Evolutionary conservation across 1,140 invertebrate genomes (phyloP), one percentile per base, ranked within the genome.

Genomic region (Spodoptera litura): DNA sequence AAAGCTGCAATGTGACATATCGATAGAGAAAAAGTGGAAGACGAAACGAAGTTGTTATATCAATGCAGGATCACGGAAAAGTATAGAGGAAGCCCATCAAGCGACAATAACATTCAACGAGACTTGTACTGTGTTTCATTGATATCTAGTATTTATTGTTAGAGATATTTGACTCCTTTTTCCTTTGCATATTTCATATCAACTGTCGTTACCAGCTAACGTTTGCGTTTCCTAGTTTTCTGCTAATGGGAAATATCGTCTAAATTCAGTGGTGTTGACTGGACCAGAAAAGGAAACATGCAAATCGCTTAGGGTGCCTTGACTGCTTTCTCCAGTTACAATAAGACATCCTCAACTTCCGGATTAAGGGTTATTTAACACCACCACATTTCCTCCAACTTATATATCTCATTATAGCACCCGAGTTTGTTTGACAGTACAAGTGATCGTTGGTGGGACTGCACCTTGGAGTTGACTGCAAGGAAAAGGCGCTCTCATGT

Each of bases 401-500:
- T 44, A 10, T 44, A 6, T 44, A 6, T 10, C 6, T 9, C 38
- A 44, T 38, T 38, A 38, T 38, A 5, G 6, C 35, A 38, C 35
- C 0, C 35, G 38, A 44, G 5, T 44, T 44, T 9, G 38, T 44
- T 15, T 68, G 9, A 35, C 70, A 77, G 80, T 84, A 82, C 81
- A 88, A 81, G 83, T 80, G 75, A 55, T 81, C 80, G 77, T 81
- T 79, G 75, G 74, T 38, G 62, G 76, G n/a, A 64, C 83, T 88
- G 56, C 84, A 94, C 93, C 93, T 94, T 86, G 82, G 87, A 78
- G 87, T 90, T 20, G 90, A 86, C 87, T 93, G 91, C 87, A 94
- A 93, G 76, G 88, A 91, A 91, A 93, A 94, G 68, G 88, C 91
- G 90, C 92, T 94, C 86, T 94, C 92, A 82, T 93, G 92, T 83